Conservation (phyloP, 2,113 vertebrate genomes). For the Malurus melanocephalus region DNA sequence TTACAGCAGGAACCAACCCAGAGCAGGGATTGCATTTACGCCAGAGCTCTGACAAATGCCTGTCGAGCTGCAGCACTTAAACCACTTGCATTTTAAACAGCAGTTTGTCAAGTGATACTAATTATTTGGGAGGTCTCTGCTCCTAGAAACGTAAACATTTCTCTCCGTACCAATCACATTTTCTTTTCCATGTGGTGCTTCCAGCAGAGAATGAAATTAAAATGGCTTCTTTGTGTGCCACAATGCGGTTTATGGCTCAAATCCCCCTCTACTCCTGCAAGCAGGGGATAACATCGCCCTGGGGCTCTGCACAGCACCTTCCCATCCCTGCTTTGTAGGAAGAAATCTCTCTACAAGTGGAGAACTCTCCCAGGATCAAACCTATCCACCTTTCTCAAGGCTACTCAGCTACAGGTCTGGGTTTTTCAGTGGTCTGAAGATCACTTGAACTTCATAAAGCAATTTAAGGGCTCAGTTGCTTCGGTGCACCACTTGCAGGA, state of each 20-base stretch:
- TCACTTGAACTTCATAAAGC: neutral
- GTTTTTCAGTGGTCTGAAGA: neutral
- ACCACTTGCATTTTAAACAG: slow-evolving; percentile 54
- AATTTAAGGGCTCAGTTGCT: neutral
- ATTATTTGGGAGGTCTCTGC: slow-evolving; percentile 47
- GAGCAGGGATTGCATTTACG: fast-evolving
- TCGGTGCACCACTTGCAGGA: neutral
- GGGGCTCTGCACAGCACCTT: neutral
- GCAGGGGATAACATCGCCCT: neutral
- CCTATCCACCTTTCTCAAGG: neutral
- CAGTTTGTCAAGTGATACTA: slow-evolving; percentile 45
- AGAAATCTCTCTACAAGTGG: neutral
- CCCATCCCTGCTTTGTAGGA: neutral
- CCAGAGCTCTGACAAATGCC: slow-evolving; percentile 23
- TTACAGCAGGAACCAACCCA: neutral
- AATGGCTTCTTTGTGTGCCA: slow-evolving; percentile 1
- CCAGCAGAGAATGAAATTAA: slow-evolving; percentile 25
- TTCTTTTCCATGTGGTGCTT: slow-evolving; percentile 27
- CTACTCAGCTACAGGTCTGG: fast-evolving
- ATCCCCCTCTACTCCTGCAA: neutral
- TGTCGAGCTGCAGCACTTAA: slow-evolving; percentile 31
- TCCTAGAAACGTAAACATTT: slow-evolving; percentile 44
- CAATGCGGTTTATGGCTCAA: neutral
- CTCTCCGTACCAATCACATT: slow-evolving; percentile 27
- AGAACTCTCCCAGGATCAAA: neutral